Conservation (phyloP, 2,888 invertebrate genomes). For the Chrysomela aeneicollis region DNA sequence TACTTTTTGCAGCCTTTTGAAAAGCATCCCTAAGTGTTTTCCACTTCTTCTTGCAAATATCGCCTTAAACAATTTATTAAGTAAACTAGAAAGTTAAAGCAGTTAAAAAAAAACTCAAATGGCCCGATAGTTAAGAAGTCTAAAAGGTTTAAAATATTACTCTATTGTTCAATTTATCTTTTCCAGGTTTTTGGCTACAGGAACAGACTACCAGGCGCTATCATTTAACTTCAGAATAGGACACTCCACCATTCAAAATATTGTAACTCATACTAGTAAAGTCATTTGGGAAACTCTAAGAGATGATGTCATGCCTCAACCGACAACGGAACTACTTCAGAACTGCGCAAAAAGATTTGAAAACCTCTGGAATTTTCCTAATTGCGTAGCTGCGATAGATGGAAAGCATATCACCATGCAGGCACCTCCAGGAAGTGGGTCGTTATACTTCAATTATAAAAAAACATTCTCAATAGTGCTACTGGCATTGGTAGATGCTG, state of each 20-base stretch:
- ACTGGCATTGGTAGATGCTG: conserved; percentile 45
- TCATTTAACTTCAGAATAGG: conserved; percentile 29
- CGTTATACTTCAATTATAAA: conserved; percentile 32
- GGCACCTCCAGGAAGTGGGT: conserved; percentile 40
- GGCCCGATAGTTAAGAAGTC: conserved; percentile 3
- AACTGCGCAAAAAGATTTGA: not conserved
- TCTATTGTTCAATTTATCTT: conserved; percentile 18
- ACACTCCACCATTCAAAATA: conserved; percentile 31
- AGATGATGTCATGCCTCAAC: conserved; percentile 28
- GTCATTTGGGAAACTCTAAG: conserved; percentile 29
- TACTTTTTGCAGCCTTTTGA: conserved; percentile 24
- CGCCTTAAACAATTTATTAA: conserved; percentile 23
- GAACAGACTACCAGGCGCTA: conserved; percentile 26
- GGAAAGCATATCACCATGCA: conserved; percentile 46
- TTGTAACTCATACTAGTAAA: conserved; percentile 28
- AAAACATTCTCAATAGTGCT: conserved; percentile 44
- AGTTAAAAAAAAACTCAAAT: conserved; percentile 9
- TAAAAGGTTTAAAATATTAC: conserved; percentile 11
- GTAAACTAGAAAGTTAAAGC: conserved; percentile 2
- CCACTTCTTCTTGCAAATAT: conserved; percentile 26
- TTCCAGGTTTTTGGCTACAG: conserved; percentile 37
- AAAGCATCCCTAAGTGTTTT: conserved; percentile 20
- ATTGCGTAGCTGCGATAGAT: conserved; percentile 37
- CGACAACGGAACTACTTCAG: conserved; percentile 23
- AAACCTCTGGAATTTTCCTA: conserved; percentile 41